Percentiles rank a stretch among this genome's conserved stretches.
phyloP scores from a whole-genome alignment of 2,797 vertebrate species.

The Syngnathus rostellatus region DNA sequence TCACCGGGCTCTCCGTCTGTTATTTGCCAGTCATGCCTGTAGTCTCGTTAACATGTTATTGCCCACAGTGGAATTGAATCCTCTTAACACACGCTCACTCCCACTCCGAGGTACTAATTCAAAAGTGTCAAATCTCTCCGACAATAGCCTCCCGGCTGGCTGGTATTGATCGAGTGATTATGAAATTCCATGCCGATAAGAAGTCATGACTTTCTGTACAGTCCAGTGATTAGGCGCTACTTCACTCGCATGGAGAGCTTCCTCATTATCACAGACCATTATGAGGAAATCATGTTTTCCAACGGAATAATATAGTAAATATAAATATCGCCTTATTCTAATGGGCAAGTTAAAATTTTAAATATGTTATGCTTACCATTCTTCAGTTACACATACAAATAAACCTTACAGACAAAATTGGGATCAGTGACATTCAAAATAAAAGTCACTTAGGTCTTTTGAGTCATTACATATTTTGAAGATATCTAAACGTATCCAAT shows the following conservation, averaged over 20 bases:
- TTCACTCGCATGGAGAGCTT: slow-evolving; percentile 52
- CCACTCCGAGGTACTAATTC: slow-evolving; percentile 54
- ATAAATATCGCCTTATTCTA: slow-evolving; percentile 67
- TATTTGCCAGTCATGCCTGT: slow-evolving; percentile 19
- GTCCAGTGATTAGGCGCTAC: slow-evolving; percentile 66
- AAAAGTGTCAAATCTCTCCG: slow-evolving; percentile 63
- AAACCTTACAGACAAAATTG: not conserved
- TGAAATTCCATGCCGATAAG: slow-evolving; percentile 70
- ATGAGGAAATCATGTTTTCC: slow-evolving; percentile 70
- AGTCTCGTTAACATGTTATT: slow-evolving; percentile 33
- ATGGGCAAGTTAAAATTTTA: slow-evolving; percentile 41
- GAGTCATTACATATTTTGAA: slow-evolving; percentile 11
- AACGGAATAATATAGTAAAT: slow-evolving; percentile 62
- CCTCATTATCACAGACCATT: slow-evolving; percentile 72
- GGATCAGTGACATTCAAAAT: not conserved
- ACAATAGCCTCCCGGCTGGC: slow-evolving; percentile 55
- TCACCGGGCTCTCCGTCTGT: slow-evolving; percentile 20
- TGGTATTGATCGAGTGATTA: slow-evolving; percentile 66
- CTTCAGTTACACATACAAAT: not conserved
- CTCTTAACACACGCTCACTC: slow-evolving; percentile 23
- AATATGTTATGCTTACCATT: too few species aligned
- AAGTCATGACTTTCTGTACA: slow-evolving; percentile 70
- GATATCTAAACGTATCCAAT: slow-evolving; percentile 22
- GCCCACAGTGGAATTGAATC: slow-evolving; percentile 28
- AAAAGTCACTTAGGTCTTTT: slow-evolving; percentile 28